Base-by-base conservation (phyloP, 2,113 vertebrate genomes). In the Beaufortia kweichowensis region DNA sequence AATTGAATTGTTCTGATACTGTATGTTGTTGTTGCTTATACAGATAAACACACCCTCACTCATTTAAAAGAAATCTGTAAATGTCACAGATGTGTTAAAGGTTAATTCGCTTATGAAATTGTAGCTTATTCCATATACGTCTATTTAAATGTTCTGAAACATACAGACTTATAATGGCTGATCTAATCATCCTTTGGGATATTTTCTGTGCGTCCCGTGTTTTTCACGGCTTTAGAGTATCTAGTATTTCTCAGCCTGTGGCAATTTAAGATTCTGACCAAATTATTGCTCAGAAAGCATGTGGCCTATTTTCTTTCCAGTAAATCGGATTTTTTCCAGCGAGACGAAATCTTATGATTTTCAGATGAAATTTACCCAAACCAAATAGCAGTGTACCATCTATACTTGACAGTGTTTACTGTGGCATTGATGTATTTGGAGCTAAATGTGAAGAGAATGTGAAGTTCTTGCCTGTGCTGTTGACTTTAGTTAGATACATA, bases 191-290 rank as follows among this genome's bases (percentile, higher is more conserved):
- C 43, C 79, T 62, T 64, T 60, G 14, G 75, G 55, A 56, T 59
- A 31, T 60, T 75, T 62, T 69, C n/a, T 60, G 11, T 33, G 48
- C 21, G n/a, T n/a, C 41, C 53, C 53, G 11, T 67, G 63, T 68
- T 70, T 72, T 77, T 65, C 41, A 61, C 15, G 29, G 53, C 53
- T 50, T 53, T 57, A 67, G 23, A 55, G 43, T 14, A 61, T 41
- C 43, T 29, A 26, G 23, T 28, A 43, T 26, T 4, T 57, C 33
- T 3, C 15, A 69, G 61, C 75, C 62, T 67, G 43, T 81, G 68
- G 75, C 48, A 19, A 60, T 72, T 50, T 73, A 60, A 61, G 68
- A 68, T 81, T 73, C 55, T 43, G 68, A 77, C 77, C 68, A 77
- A 48, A 50, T 71, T 65, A 70, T 59, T 66, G 46, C 35, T 39